Percentiles rank a stretch among this genome's conserved stretches.
These are phyloP conservation scores for Agonopterix arenella DNA, from an alignment of 2,888 invertebrate genomes.

Conservation along the genomic window DNA sequence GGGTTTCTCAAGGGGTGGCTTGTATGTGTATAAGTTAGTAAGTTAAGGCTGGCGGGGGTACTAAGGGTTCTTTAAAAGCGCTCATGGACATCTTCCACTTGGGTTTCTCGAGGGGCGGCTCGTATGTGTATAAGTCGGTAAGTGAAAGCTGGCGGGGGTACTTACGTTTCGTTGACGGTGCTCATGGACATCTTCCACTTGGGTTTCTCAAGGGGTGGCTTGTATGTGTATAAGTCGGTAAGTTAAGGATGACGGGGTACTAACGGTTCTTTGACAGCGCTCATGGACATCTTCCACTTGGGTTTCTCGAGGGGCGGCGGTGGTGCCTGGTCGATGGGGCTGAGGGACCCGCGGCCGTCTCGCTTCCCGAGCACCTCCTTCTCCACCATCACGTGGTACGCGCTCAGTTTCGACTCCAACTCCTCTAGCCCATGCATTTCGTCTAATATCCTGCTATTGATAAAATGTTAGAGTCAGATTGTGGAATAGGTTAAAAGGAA, in stretches of 20 bases:
- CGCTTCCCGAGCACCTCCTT: conserved; percentile 76
- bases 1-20: conserved; percentile 68
- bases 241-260: conserved; percentile 48
- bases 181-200: conserved; percentile 86
- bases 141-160: conserved; percentile 7
- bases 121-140: not conserved
- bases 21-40: not conserved
- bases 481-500: not conserved
- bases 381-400: conserved; percentile 87
- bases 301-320: conserved; percentile 71
- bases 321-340: conserved; percentile 66
- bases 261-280: conserved; percentile 73
- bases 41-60: conserved; percentile 7
- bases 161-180: conserved; percentile 72
- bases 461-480: not conserved
- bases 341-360: conserved; percentile 59
- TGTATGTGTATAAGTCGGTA: not conserved
- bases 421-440: conserved; percentile 86
- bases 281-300: conserved; percentile 85
- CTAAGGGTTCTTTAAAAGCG: conserved; percentile 72
- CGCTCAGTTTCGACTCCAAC: conserved; percentile 85
- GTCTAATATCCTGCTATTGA: conserved; percentile 72
- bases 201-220: conserved; percentile 68
- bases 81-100: conserved; percentile 86
- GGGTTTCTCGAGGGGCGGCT: conserved; percentile 68